phyloP scores from a whole-genome alignment of 2,113 vertebrate genomes.

The Limnothrissa miodon region DNA sequence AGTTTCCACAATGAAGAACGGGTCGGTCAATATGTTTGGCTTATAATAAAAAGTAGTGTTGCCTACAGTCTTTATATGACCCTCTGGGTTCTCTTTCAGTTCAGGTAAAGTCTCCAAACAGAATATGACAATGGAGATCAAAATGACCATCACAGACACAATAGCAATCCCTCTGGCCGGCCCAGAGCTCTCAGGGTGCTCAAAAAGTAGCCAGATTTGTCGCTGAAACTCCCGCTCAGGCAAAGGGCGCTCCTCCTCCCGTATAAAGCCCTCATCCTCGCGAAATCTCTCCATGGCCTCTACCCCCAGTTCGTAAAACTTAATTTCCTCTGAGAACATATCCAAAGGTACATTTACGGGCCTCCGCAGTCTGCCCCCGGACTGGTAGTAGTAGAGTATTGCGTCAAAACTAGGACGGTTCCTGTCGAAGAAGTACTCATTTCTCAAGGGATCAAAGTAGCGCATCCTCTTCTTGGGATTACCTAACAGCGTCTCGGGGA shows the following conservation, averaged over 20 bases:
- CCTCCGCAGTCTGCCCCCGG: conserved; percentile 88
- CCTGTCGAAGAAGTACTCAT: conserved; percentile 82
- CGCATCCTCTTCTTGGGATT: conserved; percentile 88
- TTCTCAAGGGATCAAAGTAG: conserved; percentile 94
- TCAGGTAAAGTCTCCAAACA: conserved; percentile 96
- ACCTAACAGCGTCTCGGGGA: conserved; percentile 76
- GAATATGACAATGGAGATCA: conserved; percentile 98
- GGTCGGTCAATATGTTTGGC: conserved; percentile 91
- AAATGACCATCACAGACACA: conserved; percentile 96
- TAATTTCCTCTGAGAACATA: conserved; percentile 99
- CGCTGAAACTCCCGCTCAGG: conserved; percentile 93
- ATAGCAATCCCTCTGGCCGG: conserved; percentile 93
- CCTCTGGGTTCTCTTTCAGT: conserved; percentile 83
- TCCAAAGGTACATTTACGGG: conserved; percentile 96
- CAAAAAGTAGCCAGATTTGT: conserved; percentile 96
- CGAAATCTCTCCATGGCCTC: conserved; percentile 99
- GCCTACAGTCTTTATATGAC: conserved; percentile 69
- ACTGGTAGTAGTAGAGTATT: conserved; percentile 92
- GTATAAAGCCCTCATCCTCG: conserved; percentile 96
- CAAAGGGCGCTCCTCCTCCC: conserved; percentile 92
- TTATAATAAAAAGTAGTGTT: conserved; percentile 85
- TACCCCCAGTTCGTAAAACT: conserved; percentile 96
- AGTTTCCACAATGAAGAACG: conserved; percentile 96
- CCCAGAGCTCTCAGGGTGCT: conserved; percentile 95
- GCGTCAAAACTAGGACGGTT: conserved; percentile 78